A percentile compares a stretch with the other conserved stretches of the same genome.
phyloP scores from a whole-genome alignment of 2,797 vertebrate genomes.

The Esox lucius region DNA sequence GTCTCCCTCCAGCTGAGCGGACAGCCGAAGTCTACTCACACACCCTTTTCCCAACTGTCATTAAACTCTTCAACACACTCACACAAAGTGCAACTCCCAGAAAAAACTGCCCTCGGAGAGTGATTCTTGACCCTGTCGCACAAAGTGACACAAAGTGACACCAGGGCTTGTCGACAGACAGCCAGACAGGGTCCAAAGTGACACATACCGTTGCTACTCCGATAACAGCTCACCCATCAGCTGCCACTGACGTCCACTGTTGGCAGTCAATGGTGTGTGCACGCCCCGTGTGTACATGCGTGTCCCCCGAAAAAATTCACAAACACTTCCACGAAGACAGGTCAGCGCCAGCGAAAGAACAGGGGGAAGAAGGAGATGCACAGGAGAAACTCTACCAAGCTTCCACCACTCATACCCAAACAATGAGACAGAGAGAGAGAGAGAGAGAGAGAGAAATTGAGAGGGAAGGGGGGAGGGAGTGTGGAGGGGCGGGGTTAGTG shows the following conservation, averaged over 20 bases:
- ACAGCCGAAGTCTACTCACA: constrained; percentile 6
- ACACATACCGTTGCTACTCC: no score
- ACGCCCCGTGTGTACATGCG: no score
- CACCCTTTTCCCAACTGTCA: background rate
- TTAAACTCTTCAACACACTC: background rate
- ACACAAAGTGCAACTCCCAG: background rate
- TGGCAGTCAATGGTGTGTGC: no score
- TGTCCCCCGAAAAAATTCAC: no score
- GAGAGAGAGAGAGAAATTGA: background rate
- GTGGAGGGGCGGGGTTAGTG: constrained; percentile 57
- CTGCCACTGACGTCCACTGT: no score
- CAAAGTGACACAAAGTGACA: no score
- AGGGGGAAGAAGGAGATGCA: constrained; percentile 13
- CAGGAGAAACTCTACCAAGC: constrained; percentile 52
- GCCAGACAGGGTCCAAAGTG: no score
- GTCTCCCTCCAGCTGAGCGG: constrained; percentile 12
- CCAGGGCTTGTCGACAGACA: no score
- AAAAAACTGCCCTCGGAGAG: no score
- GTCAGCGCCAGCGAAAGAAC: background rate
- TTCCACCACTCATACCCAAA: constrained; percentile 50
- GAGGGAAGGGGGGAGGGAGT: constrained; percentile 34
- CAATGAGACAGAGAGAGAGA: constrained; percentile 49
- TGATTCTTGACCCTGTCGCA: no score
- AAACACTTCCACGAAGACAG: no score
- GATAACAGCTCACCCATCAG: no score